phyloP scores from a whole-genome alignment of 2,797 vertebrate genomes.

The Hoplostethus atlanticus region DNA sequence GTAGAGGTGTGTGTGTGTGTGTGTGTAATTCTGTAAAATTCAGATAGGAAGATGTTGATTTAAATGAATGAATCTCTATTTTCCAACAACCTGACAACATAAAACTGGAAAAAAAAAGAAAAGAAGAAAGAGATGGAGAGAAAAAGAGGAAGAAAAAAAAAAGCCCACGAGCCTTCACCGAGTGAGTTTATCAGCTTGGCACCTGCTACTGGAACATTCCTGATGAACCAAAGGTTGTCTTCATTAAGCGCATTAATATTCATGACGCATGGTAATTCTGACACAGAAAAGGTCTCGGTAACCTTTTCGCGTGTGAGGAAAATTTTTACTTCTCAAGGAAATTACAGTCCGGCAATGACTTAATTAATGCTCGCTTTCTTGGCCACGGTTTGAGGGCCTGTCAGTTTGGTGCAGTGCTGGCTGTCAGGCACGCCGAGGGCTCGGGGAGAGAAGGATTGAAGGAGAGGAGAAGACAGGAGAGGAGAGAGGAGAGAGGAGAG shows the following conservation, averaged over 20 bases:
- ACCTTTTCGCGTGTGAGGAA: slow-evolving; percentile 98
- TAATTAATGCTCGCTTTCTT: slow-evolving; percentile 99
- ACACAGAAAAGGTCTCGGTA: slow-evolving; percentile 99
- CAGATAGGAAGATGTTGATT: slow-evolving; percentile 83
- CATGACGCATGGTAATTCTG: slow-evolving; percentile 99
- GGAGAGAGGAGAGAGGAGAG: slow-evolving; percentile 75
- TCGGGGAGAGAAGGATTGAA: slow-evolving; percentile 80
- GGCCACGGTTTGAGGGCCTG: slow-evolving; percentile 94
- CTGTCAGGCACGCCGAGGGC: slow-evolving; percentile 90
- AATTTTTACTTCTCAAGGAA: slow-evolving; percentile 99
- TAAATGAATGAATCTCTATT: slow-evolving; percentile 86
- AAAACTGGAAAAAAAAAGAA: slow-evolving; percentile 68
- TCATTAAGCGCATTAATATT: slow-evolving; percentile 99
- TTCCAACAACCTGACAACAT: slow-evolving; percentile 85
- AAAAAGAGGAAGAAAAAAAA: slow-evolving; percentile 54
- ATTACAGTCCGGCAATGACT: slow-evolving; percentile 99
- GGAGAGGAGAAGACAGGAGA: slow-evolving; percentile 80
- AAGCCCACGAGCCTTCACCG: slow-evolving; percentile 80
- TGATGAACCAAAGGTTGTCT: slow-evolving; percentile 99
- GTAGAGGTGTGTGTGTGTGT: slow-evolving; percentile 30
- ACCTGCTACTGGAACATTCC: slow-evolving; percentile 99
- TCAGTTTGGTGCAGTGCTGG: slow-evolving; percentile 94
- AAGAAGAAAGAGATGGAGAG: slow-evolving; percentile 73
- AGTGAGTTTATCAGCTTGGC: slow-evolving; percentile 97
- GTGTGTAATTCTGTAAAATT: slow-evolving; percentile 58